These are phyloP conservation scores for Buphagus erythrorhynchus DNA, from an alignment of 2,797 vertebrate genomes.

Conservation along the genomic window DNA sequence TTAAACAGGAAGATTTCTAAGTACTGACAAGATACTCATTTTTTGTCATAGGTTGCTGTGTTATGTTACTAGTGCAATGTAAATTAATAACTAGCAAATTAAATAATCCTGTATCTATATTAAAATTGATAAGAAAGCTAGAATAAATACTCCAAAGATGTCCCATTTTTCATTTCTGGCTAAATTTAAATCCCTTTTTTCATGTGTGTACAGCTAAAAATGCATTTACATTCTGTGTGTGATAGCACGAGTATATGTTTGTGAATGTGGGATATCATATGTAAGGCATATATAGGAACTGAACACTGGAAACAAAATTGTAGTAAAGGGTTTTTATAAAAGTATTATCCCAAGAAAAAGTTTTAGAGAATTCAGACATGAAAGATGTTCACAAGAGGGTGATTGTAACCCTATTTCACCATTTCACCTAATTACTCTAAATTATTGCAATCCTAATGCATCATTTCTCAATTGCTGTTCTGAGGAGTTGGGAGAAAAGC, in stretches of 20 bases:
- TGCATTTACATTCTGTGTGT: background rate
- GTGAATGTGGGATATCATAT: background rate
- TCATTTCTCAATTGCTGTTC: background rate
- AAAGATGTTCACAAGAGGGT: background rate
- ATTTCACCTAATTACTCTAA: background rate
- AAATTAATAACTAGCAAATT: background rate
- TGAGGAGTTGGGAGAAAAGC: background rate
- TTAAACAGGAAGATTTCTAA: background rate
- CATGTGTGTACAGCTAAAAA: background rate
- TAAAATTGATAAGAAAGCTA: background rate
- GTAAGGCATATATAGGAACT: background rate
- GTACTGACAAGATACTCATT: background rate
- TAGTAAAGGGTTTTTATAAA: background rate
- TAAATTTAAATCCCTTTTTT: background rate
- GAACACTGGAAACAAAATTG: background rate
- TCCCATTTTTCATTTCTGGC: background rate
- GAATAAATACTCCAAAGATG: background rate
- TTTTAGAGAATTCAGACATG: background rate
- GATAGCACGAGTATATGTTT: background rate
- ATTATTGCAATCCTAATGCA: background rate
- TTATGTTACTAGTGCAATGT: background rate
- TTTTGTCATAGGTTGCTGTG: background rate
- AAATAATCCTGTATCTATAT: background rate
- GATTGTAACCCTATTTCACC: background rate
- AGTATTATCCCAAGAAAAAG: background rate